Evolutionary conservation across 2,797 vertebrate species (phyloP).

Genomic region (Myotis myotis): DNA sequence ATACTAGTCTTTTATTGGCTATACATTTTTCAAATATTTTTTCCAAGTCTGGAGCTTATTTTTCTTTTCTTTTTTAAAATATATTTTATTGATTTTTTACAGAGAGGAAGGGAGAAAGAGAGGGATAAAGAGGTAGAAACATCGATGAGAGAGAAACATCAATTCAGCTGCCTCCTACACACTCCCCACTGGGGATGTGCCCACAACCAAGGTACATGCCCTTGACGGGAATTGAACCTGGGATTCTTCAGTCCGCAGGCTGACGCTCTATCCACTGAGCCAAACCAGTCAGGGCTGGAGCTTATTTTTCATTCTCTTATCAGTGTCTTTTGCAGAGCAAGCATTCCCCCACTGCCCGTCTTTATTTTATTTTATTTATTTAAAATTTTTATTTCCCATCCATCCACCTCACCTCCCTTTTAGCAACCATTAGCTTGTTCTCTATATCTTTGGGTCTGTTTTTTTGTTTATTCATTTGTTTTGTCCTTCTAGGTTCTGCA

Average conservation of each 20-base stretch:
- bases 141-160: too few species aligned
- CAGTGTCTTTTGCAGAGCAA: neutral
- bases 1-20: neutral
- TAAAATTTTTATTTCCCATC: neutral
- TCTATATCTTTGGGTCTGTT: neutral
- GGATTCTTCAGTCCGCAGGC: too few species aligned
- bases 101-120: too few species aligned
- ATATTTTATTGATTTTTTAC: too few species aligned
- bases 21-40: neutral
- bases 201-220: too few species aligned
- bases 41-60: neutral
- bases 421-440: neutral
- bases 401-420: neutral
- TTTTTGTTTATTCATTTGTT: neutral
- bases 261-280: too few species aligned
- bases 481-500: neutral
- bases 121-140: too few species aligned
- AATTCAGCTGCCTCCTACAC: too few species aligned
- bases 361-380: neutral
- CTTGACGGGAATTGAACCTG: too few species aligned
- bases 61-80: neutral
- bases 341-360: neutral
- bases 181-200: too few species aligned
- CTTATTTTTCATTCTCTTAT: neutral
- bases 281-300: too few species aligned